Conservation (phyloP, 2,888 invertebrate species). For the Ectemnius lituratus region DNA sequence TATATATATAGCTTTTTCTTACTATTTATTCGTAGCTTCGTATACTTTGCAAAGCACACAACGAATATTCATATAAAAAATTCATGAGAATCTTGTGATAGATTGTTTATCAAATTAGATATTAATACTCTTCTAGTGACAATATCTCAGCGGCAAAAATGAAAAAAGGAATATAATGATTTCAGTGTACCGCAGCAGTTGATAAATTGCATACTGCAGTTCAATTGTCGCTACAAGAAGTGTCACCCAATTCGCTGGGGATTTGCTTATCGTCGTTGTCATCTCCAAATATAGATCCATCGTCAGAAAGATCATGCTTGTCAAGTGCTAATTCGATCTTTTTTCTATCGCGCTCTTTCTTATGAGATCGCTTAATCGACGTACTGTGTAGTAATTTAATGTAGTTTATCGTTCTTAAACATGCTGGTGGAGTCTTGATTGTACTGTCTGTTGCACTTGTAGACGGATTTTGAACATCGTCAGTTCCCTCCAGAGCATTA, state of each 20-base stretch:
- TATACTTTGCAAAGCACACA: background rate
- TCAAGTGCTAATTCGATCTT: conserved; percentile 22
- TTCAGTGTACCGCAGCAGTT: background rate
- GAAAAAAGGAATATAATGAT: no score
- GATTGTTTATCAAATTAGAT: no score
- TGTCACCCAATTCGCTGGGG: conserved; percentile 21
- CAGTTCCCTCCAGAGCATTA: background rate
- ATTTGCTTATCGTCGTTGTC: conserved; percentile 58
- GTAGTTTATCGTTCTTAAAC: conserved; percentile 58
- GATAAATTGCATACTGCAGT: background rate
- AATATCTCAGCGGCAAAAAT: no score
- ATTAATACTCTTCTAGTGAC: no score
- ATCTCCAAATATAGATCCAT: conserved; percentile 70
- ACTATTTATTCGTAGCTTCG: no score
- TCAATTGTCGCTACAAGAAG: background rate
- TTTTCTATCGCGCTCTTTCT: conserved; percentile 62
- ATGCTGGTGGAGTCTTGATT: conserved; percentile 68
- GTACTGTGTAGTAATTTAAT: conserved; percentile 62
- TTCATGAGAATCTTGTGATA: background rate
- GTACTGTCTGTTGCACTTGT: conserved; percentile 40
- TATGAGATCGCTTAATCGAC: conserved; percentile 71
- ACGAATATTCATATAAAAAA: background rate
- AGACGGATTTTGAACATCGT: conserved; percentile 37
- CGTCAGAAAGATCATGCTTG: conserved; percentile 65
- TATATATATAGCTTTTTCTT: no score